Evolutionary conservation across 2,888 invertebrate genomes (phyloP), one percentile per base, ranked within the genome.

Genomic region (Diaphora mendica): DNA sequence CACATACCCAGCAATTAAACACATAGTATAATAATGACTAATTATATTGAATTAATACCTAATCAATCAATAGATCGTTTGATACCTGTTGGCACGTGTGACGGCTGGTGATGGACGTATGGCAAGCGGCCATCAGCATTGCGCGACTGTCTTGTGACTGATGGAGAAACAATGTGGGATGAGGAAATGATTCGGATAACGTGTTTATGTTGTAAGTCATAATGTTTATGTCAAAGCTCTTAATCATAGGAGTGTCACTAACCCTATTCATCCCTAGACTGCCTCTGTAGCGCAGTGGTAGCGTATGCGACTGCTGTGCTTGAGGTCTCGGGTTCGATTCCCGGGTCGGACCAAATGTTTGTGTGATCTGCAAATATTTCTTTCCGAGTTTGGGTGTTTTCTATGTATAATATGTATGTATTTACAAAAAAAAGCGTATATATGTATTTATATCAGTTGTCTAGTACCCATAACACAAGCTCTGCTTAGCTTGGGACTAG

Each of bases 181-280:
- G 68, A 74, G 74, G 74, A 74, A 74, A 74, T 71, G 23, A 71
- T 66, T 64, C 62, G 11, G 65, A 42, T 67, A 67, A 66, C 15
- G n/a, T 17, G 26, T 35, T 66, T 55, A 3, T 59, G 59, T 15
- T 26, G 59, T 26, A 59, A n/a, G 15, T 13, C n/a, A n/a, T 39
- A 42, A 23, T 66, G 66, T n/a, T 65, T 33, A 39, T 26, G 2
- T 39, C 64, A 30, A 2, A 23, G 35, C 11, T 23, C 7, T 30
- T 17, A 20, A 11, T n/a, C 62, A 13, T 3, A 44, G 44, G 3
- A 44, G 44, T 44, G 44, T 44, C 44, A 44, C 17, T 44, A n/a
- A n/a, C n/a, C n/a, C n/a, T n/a, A n/a, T n/a, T n/a, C n/a, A n/a
- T n/a, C n/a, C n/a, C n/a, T n/a, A n/a, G n/a, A n/a, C n/a, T n/a